phyloP scores from a whole-genome alignment of 2,797 vertebrate genomes.

The Neosilurus hyrtlii region DNA sequence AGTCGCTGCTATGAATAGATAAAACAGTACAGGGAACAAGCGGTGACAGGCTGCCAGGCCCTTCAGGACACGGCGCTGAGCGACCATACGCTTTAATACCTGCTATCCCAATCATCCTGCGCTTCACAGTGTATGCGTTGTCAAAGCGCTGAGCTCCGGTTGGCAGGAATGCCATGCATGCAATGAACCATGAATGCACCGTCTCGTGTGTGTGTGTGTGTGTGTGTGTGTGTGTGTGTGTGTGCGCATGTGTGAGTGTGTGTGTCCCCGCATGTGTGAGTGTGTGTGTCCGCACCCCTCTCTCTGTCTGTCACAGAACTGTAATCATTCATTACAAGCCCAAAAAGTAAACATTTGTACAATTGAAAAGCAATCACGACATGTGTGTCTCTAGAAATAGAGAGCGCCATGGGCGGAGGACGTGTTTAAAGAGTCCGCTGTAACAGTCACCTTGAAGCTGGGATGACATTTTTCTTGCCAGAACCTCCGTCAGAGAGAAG shows the following conservation, averaged over 20 bases:
- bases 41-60: constrained; percentile 7
- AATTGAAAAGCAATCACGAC: not conserved
- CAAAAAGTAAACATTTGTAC: constrained; percentile 34
- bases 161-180: constrained; percentile 16
- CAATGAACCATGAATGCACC: not conserved
- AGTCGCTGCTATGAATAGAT: constrained; percentile 37
- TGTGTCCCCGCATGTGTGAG: no score
- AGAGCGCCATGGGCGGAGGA: not conserved
- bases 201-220: not conserved
- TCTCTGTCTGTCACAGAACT: not conserved
- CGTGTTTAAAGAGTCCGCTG: not conserved
- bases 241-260: not conserved
- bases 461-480: not conserved
- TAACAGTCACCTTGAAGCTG: not conserved
- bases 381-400: not conserved
- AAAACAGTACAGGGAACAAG: constrained; percentile 8
- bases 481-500: not conserved
- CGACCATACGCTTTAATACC: constrained; percentile 6
- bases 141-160: constrained; percentile 15
- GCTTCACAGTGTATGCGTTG: not conserved
- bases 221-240: not conserved
- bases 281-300: not conserved
- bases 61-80: constrained; percentile 9
- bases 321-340: constrained; percentile 1
- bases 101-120: constrained; percentile 3